phyloP scores from a whole-genome alignment of 2,113 vertebrate genomes.

The Myodes glareolus region DNA sequence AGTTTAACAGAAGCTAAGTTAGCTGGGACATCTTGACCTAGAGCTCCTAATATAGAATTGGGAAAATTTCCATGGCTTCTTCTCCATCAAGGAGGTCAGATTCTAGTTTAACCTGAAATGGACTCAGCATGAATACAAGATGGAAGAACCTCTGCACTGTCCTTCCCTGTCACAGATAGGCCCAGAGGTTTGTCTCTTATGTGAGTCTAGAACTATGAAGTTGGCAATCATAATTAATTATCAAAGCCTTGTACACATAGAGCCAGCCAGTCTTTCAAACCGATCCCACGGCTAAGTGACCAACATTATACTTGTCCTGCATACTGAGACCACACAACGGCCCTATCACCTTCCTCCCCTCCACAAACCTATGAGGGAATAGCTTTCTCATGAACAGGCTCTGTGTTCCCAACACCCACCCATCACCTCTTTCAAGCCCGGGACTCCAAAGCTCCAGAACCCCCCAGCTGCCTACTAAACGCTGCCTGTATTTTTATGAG shows the following conservation, averaged over 20 bases:
- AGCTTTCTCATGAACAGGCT: neutral
- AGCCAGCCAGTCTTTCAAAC: neutral
- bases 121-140: neutral
- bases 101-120: neutral
- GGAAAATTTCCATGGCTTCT: neutral
- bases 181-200: neutral
- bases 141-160: neutral
- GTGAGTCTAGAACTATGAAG: neutral
- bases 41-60: neutral
- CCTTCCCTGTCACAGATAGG: neutral
- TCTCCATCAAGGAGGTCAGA: neutral
- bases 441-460: neutral
- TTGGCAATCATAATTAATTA: neutral
- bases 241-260: neutral
- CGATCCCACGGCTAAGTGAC: neutral
- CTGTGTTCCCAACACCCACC: neutral
- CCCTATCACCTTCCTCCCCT: neutral
- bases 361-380: neutral
- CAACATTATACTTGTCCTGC: neutral
- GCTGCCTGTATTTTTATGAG: constrained; percentile 31
- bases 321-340: neutral
- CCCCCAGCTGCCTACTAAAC: neutral
- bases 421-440: fast-evolving
- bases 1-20: neutral
- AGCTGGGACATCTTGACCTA: neutral